Evolutionary conservation across 2,888 invertebrate species (phyloP).

Genomic region (Copidosoma aretas): DNA sequence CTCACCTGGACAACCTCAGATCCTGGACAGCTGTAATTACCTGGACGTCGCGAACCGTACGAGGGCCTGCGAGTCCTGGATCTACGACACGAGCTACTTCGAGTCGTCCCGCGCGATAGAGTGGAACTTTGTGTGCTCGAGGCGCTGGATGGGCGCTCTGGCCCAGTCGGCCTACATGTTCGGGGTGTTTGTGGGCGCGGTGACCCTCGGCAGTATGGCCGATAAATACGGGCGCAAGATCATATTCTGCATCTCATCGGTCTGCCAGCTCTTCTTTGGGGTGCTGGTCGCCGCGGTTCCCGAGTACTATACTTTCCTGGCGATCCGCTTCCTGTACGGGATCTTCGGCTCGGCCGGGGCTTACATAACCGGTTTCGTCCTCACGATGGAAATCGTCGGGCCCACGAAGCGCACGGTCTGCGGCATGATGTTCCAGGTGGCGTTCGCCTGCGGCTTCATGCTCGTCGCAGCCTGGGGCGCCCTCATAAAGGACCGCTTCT

Average conservation of each 20-base stretch:
- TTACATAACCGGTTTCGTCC: conserved; percentile 69
- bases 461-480: conserved; percentile 84
- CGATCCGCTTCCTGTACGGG: conserved; percentile 74
- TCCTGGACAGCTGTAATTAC: conserved; percentile 69
- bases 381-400: conserved; percentile 85
- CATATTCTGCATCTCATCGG: conserved; percentile 78
- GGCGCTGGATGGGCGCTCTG: conserved; percentile 81
- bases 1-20: conserved; percentile 27
- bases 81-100: conserved; percentile 77
- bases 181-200: conserved; percentile 81
- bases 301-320: conserved; percentile 76
- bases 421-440: conserved; percentile 80
- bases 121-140: conserved; percentile 82
- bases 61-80: conserved; percentile 67
- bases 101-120: conserved; percentile 78
- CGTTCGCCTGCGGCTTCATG: conserved; percentile 82
- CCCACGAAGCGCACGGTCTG: conserved; percentile 79
- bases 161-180: conserved; percentile 83
- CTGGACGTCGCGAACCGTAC: conserved; percentile 54
- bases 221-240: conserved; percentile 82
- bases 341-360: conserved; percentile 85
- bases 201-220: conserved; percentile 78
- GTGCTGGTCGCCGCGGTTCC: conserved; percentile 76
- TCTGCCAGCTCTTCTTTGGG: conserved; percentile 74
- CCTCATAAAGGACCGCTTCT: conserved; percentile 73